Evolutionary conservation across 2,797 vertebrate species (phyloP).

Genomic region (Melanotaenia pygmaea): DNA sequence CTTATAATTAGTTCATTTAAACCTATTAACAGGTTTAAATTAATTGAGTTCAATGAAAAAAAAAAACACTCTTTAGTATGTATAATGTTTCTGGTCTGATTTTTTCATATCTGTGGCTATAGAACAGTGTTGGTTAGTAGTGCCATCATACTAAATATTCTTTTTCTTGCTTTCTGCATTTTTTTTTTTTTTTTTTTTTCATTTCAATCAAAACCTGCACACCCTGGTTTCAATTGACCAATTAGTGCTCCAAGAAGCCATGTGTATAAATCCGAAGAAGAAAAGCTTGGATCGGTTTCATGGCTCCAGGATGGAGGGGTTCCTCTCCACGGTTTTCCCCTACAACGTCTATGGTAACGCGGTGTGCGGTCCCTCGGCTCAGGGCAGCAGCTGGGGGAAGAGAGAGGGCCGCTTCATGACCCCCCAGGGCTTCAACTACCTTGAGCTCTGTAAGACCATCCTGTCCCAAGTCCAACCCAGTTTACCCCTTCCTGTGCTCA

Average conservation of each 20-base stretch:
- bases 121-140: no score
- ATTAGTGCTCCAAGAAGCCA: conserved; percentile 30
- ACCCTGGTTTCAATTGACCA: conserved; percentile 69
- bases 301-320: conserved; percentile 85
- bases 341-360: conserved; percentile 69
- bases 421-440: conserved; percentile 79
- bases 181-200: background rate
- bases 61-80: no score
- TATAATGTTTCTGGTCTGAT: no score
- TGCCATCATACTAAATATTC: no score
- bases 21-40: no score
- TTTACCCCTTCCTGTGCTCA: conserved; percentile 31
- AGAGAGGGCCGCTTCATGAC: conserved; percentile 72
- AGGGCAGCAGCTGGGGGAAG: conserved; percentile 81
- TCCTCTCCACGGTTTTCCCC: conserved; percentile 74
- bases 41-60: background rate
- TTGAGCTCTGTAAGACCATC: conserved; percentile 86
- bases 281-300: conserved; percentile 48
- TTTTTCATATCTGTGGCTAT: no score
- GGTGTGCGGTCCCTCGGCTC: conserved; percentile 62
- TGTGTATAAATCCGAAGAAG: conserved; percentile 49
- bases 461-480: conserved; percentile 85
- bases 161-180: background rate
- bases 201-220: background rate
- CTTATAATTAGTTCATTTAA: no score